phyloP scores from a whole-genome alignment of 2,888 invertebrate genomes.

The Lamproptera curius region DNA sequence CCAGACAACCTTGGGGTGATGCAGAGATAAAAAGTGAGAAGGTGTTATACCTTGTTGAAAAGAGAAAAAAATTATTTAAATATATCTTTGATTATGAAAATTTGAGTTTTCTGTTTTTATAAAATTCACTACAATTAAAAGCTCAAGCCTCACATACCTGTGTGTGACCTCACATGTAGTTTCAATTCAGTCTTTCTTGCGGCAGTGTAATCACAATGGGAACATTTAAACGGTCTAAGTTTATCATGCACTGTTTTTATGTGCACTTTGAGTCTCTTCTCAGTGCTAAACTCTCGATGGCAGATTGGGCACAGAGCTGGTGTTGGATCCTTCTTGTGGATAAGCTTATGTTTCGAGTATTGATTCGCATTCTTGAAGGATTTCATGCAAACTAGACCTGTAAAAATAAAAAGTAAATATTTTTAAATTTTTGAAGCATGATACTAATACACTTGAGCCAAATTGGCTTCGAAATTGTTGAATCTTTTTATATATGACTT shows the following conservation, averaged over 20 bases:
- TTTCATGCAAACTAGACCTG: slow-evolving; percentile 83
- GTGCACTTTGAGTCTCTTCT: slow-evolving; percentile 73
- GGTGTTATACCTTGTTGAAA: too few species aligned
- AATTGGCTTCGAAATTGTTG: too few species aligned
- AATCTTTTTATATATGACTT: too few species aligned
- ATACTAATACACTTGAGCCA: too few species aligned
- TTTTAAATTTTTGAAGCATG: too few species aligned
- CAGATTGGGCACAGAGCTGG: slow-evolving; percentile 77
- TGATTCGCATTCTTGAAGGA: slow-evolving; percentile 89
- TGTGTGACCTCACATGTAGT: slow-evolving; percentile 83
- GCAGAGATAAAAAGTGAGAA: too few species aligned
- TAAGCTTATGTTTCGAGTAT: slow-evolving; percentile 85
- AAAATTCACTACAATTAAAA: too few species aligned
- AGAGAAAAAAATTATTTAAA: too few species aligned
- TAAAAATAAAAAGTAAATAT: slow-evolving; percentile 6
- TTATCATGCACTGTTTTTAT: slow-evolving; percentile 82
- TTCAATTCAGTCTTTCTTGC: slow-evolving; percentile 81
- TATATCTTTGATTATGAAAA: too few species aligned
- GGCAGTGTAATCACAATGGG: slow-evolving; percentile 82
- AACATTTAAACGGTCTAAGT: slow-evolving; percentile 81
- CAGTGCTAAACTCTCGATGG: slow-evolving; percentile 75
- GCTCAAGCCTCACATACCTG: too few species aligned
- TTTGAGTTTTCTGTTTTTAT: too few species aligned
- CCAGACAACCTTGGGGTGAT: too few species aligned
- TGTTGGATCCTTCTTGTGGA: slow-evolving; percentile 66